These are phyloP conservation scores for Scortum barcoo DNA, from an alignment of 2,113 vertebrate species.

Conservation along the genomic window DNA sequence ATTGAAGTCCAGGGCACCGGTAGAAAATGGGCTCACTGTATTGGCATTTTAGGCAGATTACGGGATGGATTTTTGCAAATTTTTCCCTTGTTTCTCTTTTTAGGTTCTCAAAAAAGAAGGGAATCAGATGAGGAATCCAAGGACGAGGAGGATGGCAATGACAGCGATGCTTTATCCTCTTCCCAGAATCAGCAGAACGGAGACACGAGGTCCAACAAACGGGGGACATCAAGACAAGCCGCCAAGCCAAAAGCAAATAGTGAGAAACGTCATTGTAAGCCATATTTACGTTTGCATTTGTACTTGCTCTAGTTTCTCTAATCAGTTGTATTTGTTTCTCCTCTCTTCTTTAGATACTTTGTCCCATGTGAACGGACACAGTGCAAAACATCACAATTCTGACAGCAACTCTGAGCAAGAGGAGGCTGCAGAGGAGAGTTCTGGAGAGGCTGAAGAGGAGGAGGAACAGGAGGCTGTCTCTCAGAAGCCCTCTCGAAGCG, in stretches of 20 bases:
- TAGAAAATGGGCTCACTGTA: background rate
- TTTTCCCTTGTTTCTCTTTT: conserved; percentile 2
- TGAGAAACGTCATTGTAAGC: conserved; percentile 35
- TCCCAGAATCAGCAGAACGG: conserved; percentile 67
- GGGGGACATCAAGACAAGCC: conserved; percentile 29
- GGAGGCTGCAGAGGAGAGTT: conserved; percentile 62
- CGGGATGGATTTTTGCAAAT: background rate
- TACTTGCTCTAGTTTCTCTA: background rate
- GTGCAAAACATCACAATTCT: conserved; percentile 54
- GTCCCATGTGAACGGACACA: conserved; percentile 79
- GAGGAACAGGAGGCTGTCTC: conserved; percentile 30
- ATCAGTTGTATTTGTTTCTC: background rate
- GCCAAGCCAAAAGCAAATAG: conserved; percentile 63
- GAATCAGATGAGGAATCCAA: conserved; percentile 66
- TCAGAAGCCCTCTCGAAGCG: conserved; percentile 66
- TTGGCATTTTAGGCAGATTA: background rate
- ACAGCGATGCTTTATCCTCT: conserved; percentile 60
- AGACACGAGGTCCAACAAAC: conserved; percentile 39
- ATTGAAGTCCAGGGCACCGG: background rate
- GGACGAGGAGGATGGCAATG: conserved; percentile 66
- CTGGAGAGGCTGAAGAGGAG: conserved; percentile 60
- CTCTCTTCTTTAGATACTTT: conserved; percentile 60
- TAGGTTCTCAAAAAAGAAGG: conserved; percentile 71
- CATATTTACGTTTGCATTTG: background rate
- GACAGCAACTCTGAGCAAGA: conserved; percentile 73